Conservation (phyloP, 2,888 invertebrate species). For the Cosmia pyralina region DNA sequence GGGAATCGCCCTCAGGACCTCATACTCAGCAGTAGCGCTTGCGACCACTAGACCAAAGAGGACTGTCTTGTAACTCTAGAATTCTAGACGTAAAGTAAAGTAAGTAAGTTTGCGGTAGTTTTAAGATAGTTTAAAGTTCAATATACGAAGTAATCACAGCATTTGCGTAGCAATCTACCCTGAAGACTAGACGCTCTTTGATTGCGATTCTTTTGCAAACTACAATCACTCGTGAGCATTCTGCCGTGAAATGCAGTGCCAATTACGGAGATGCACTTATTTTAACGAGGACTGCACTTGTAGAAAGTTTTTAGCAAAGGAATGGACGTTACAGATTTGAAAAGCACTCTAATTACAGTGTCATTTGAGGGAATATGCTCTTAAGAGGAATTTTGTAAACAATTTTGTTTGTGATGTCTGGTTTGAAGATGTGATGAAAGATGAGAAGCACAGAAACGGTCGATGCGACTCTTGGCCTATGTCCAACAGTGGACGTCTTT, state of each 20-base stretch:
- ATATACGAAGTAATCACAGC: conserved; percentile 50
- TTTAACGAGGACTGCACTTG: conserved; percentile 50
- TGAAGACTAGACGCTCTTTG: conserved; percentile 44
- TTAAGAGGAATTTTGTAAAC: background rate
- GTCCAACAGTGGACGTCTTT: background rate
- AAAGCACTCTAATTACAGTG: conserved; percentile 43
- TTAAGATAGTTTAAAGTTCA: conserved; percentile 35
- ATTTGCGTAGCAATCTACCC: conserved; percentile 55
- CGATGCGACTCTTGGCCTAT: background rate
- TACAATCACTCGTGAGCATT: conserved; percentile 57
- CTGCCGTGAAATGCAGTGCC: conserved; percentile 60
- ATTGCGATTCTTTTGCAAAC: conserved; percentile 64
- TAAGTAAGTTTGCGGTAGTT: conserved; percentile 22
- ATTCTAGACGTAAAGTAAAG: background rate
- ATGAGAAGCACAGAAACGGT: background rate
- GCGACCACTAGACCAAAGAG: background rate
- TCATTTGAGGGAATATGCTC: conserved; percentile 10
- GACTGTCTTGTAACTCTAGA: conserved; percentile 7
- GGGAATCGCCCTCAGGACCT: no score
- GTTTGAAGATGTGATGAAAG: background rate
- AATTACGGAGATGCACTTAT: conserved; percentile 65
- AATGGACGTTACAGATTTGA: conserved; percentile 36
- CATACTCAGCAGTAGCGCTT: background rate
- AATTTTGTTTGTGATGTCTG: background rate
- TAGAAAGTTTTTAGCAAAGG: conserved; percentile 37